Evolutionary conservation across 2,113 vertebrate genomes (phyloP), one percentile per base, ranked within the genome.

Genomic region (Hippopotamus amphibius): DNA sequence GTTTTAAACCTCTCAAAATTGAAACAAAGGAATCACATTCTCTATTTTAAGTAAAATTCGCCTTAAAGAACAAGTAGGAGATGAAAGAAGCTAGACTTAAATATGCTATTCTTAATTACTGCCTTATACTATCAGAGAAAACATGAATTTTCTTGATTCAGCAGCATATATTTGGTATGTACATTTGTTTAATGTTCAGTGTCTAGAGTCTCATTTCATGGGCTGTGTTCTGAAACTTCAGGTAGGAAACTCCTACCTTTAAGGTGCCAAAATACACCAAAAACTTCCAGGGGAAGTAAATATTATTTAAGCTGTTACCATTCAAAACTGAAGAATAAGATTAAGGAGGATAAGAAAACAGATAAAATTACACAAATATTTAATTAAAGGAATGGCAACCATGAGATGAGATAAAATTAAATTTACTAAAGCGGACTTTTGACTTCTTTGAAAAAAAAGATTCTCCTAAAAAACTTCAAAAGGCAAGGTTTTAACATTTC

Each of bases 21-120:
- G 16, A 95, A 92, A 87, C 21, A 87, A 92, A 96, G 30, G 7
- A 90, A 95, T 94, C 69, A 94, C 6, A 92, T 21, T 71, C 69
- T 93, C 82, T 95, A 55, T 82, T 82, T 93, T 92, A 92, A 91
- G 74, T 77, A 86, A 97, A 92, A 94, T 79, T 95, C 53, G 55
- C 50, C 65, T 85, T 94, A 48, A 95, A 88, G n/a, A 96, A 71
- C 17, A 92, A 95, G 76, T 15, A 96, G 74, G 41, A 59, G 12
- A 66, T 87, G 19, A 89, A 83, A 65, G 43, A 96, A 90, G 22
- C 55, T 83, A 82, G 30, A 10, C 6, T 93, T 94, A 61, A 50
- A 79, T 65, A 21, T 5, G 12, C 15, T 88, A 80, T 37, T 97
- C 37, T 95, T 53, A 84, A 46, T 89, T 57, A 87, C 76, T 63